Evolutionary conservation across 2,113 vertebrate species (phyloP), one percentile per base, ranked within the genome.

Genomic region (Prinia subflava): DNA sequence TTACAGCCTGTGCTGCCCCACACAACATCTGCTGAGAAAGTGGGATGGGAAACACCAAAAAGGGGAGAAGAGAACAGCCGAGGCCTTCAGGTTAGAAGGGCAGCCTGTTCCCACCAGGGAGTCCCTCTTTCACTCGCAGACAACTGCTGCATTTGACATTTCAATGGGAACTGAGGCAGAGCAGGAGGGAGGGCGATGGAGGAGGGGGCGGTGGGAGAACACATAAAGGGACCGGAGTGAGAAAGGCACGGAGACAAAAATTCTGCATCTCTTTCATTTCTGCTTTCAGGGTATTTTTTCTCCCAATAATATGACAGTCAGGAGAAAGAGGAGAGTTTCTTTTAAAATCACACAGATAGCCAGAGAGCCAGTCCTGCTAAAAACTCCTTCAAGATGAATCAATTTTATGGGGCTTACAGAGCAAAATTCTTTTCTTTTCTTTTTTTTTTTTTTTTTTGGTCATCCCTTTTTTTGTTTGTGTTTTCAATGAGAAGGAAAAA

Each of bases 91-190:
- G 98, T 99, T 98, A 98, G 97, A 97, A 98, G 98, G 98, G 98
- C 98, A 98, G 97, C 57, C 96, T 63, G 97, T 99, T 99, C 99
- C 98, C 99, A 99, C 98, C 98, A 41, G 98, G 98, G 98, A 98
- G 98, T 96, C 97, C 95, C 97, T 97, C 95, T 98, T 98, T 98
- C 97, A 98, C 96, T 98, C 96, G 90, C 98, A 98, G 97, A 98
- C 97, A 98, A 98, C 95, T 83, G 97, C 95, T 90, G 97, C 94
- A 96, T 97, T 98, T 98, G 98, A 98, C 97, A 98, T 97, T 97
- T 98, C 98, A 98, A 98, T 98, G 98, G 94, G 92, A 98, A 91
- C 83, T 64, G 47, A 91, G 90, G 97, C 95, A 95, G 83, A 81
- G 91, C 85, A 27, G 68, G 85, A 90, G 70, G 89, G 91, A 94